A percentile compares a stretch with the other conserved stretches of the same genome.
Conservation (phyloP, 2,113 vertebrate species). For the Boulengeromyrus knoepffleri region DNA sequence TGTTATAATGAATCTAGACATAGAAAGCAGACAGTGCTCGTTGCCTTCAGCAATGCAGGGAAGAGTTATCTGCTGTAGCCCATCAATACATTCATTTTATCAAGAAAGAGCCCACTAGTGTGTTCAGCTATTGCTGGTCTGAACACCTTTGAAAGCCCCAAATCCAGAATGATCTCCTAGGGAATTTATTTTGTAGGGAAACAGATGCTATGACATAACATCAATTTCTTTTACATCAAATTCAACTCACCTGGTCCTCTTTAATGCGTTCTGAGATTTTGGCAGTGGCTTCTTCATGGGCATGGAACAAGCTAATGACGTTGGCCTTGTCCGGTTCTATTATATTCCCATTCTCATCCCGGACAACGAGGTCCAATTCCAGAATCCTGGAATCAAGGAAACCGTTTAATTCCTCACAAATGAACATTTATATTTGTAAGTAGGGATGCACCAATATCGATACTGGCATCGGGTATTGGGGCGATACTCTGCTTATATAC, state of each 20-base stretch:
- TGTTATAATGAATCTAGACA: not conserved
- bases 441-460: not conserved
- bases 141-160: not conserved
- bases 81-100: not conserved
- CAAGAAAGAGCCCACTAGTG: not conserved
- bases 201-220: not conserved
- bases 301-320: slow-evolving; percentile 88
- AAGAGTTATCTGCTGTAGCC: not conserved
- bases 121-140: not conserved
- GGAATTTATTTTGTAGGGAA: not conserved
- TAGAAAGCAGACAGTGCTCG: not conserved
- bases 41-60: not conserved
- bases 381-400: slow-evolving; percentile 68
- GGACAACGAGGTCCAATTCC: slow-evolving; percentile 84
- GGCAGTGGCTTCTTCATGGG: slow-evolving; percentile 80
- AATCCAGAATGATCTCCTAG: not conserved
- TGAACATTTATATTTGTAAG: not conserved
- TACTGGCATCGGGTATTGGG: not conserved
- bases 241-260: slow-evolving; percentile 75
- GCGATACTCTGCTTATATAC: not conserved
- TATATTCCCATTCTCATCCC: slow-evolving; percentile 88
- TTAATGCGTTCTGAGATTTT: slow-evolving; percentile 90
- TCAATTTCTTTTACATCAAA: not conserved
- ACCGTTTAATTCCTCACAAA: not conserved
- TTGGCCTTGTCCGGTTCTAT: slow-evolving; percentile 86